These are phyloP conservation scores for Drosophila robusta DNA, from an alignment of 2,888 invertebrate genomes.

Conservation along the genomic window DNA sequence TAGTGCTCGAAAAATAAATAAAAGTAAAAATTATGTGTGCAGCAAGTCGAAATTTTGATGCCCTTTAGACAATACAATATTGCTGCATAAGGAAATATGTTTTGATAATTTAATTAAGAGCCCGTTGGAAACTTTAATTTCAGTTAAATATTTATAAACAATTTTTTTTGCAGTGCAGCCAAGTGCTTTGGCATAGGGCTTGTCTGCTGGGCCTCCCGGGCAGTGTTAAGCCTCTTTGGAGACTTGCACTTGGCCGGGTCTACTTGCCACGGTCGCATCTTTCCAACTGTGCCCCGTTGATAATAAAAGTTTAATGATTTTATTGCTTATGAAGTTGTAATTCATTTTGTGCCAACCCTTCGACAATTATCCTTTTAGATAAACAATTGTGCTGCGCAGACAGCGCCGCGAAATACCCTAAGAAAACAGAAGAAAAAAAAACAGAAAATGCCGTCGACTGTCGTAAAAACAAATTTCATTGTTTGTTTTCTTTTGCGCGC, in stretches of 20 bases:
- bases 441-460: constrained; percentile 32
- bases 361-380: constrained; percentile 76
- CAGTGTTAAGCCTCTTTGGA: constrained; percentile 38
- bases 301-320: constrained; percentile 79
- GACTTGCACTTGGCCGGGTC: constrained; percentile 18
- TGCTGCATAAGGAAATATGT: too few relatives aligned
- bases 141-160: neutral
- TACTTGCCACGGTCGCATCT: neutral
- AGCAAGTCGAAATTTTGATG: neutral
- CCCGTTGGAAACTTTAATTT: too few relatives aligned
- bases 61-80: neutral
- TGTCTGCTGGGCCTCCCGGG: neutral
- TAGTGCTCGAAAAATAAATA: constrained; percentile 9
- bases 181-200: neutral
- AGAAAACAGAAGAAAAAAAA: constrained; percentile 25
- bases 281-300: constrained; percentile 40
- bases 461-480: constrained; percentile 67
- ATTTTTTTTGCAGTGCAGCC: neutral
- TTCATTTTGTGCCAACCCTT: constrained; percentile 73
- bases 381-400: constrained; percentile 63
- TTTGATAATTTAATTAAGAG: too few relatives aligned
- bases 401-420: constrained; percentile 42
- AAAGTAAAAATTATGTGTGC: too few relatives aligned
- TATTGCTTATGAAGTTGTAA: constrained; percentile 79
- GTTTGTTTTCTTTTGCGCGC: constrained; percentile 74